Evolutionary conservation across 1,140 invertebrate genomes (phyloP), one percentile per base, ranked within the genome.

Genomic region (Pemphigus obesinymphae): DNA sequence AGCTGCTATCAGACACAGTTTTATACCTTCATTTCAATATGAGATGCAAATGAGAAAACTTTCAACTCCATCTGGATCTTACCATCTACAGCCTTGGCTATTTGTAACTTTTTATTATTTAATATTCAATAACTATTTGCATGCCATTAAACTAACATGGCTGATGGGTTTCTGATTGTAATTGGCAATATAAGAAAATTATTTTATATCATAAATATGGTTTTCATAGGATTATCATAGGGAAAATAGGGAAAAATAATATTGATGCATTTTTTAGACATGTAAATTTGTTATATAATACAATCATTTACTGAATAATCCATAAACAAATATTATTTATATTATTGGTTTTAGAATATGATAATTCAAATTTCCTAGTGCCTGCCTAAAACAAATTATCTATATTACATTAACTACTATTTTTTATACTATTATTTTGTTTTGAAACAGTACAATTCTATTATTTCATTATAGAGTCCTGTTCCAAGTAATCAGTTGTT

Each of bases 1-100:
- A 78, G 75, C 50, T 61, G 43, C 75, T 40, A 37, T 61, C 34
- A 55, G 75, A 37, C 34, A 78, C 53, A 78, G 50, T 58, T 78
- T 26, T 29, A 26, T 43, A 61, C 53, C 75, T n/a, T 58, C 75
- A 78, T 55, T 40, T 43, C 75, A 78, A 55, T 26, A 55, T 43
- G 75, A 78, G 45, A 29, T 78, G 34, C 75, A 43, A 78, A 61
- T 78, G 53, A 53, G 75, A 78, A 78, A 78, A 61, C 34, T 20
- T 53, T 78, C 75, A 40, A 43, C 34, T 29, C 75, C 53, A 61
- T 78, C 75, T 26, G 75, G 53, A 43, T 61, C 75, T 26, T 61
- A 78, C 34, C 75, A 78, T 61, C 37, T 26, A 17, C 75, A 78
- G 53, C 50, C 53, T 20, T 78, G 75, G 75, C 53, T 61, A 78